Conservation (phyloP, 2,888 invertebrate species). For the Lithosia quadra region DNA sequence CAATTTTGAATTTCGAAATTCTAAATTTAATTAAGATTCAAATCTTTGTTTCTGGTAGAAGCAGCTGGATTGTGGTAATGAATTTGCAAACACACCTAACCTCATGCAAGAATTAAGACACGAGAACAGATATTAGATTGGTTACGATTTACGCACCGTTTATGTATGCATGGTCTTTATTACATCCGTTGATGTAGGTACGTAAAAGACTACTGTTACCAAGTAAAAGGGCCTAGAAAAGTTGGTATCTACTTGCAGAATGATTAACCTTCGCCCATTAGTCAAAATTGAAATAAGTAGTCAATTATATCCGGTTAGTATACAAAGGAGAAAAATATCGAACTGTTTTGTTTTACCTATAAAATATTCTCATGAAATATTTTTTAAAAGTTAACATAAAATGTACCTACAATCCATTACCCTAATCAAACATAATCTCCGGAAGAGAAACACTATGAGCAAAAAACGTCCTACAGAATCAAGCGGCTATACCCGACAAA, state of each 20-base stretch:
- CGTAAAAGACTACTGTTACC: too few species aligned
- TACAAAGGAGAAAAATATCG: too few species aligned
- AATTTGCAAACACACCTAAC: not conserved
- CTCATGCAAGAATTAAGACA: not conserved
- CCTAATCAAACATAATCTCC: not conserved
- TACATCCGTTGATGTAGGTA: not conserved
- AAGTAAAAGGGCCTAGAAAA: too few species aligned
- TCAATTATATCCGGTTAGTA: too few species aligned
- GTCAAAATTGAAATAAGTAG: too few species aligned
- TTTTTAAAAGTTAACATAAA: not conserved
- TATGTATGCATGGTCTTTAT: not conserved
- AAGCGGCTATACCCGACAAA: conserved; percentile 27
- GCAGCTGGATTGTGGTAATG: conserved; percentile 15
- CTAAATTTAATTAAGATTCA: conserved; percentile 17
- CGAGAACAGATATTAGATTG: not conserved
- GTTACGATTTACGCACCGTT: not conserved
- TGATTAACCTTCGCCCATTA: too few species aligned
- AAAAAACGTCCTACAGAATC: conserved; percentile 28
- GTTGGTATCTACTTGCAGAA: too few species aligned
- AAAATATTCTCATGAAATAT: not conserved
- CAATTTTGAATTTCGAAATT: conserved; percentile 7
- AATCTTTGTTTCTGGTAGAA: conserved; percentile 5
- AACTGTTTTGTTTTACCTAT: not conserved
- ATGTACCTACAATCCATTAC: not conserved
- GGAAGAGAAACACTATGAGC: conserved; percentile 25